Base-by-base conservation (phyloP, 1,140 invertebrate genomes). In the Oncopodura yosiiana region DNA sequence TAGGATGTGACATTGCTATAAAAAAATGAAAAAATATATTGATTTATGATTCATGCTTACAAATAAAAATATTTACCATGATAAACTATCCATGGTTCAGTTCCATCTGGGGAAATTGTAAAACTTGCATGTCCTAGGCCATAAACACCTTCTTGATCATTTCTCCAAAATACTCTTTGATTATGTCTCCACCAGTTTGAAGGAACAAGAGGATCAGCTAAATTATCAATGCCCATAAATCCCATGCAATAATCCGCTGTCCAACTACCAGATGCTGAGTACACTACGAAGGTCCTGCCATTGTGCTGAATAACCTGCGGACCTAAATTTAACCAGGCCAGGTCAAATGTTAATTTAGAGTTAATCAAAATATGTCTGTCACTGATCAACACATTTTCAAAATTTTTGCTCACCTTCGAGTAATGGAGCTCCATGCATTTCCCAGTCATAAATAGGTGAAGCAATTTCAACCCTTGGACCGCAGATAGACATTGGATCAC, bases 121-220 rank as follows among this genome's bases (percentile, higher is more conserved):
- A 63, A 63, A n/a, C 38, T 49, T 9, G 61, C 61, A 29, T 63
- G 61, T 18, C 57, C 56, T 18, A 53, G 45, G 23, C 61, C 61
- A 38, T 53, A 63, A 14, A 63, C 57, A 2, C 53, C 26, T 18
- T 52, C n/a, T 18, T 53, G 43, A 36, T 60, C 57, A 36, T 63
- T 63, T 39, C 53, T 57, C 57, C 54, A 63, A 19, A 63, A 60
- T 0, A 63, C 57, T 34, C 41, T 48, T 19, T 62, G 44, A 18
- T 38, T 37, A 36, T 60, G 23, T 37, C 46, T 24, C 61, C 61
- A 62, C 61, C 61, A 62, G 32, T 62, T 62, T 5, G n/a, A 26
- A 34, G 46, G 39, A 19, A 39, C 42, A 37, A 62, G 29, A 9
- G 61, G 61, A 57, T 62, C 57, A 21, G 18, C 24, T 16, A 59